A percentile compares a stretch with the other conserved stretches of the same genome.
phyloP scores from a whole-genome alignment of 2,888 invertebrate genomes.

The Chrysolina americana region DNA sequence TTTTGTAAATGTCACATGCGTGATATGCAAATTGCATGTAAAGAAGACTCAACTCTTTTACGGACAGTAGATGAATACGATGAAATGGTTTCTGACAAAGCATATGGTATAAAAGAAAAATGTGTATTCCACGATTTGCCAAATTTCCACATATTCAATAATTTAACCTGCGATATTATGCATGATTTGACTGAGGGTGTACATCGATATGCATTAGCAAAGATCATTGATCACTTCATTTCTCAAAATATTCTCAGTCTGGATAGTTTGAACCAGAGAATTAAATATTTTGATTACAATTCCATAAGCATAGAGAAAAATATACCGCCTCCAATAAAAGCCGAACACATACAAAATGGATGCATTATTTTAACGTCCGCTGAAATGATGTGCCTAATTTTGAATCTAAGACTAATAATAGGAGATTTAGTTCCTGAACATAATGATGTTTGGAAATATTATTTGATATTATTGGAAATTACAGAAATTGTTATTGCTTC shows the following conservation, averaged over 20 bases:
- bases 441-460: slow-evolving; percentile 36
- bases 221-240: slow-evolving; percentile 39
- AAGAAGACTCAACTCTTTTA: slow-evolving; percentile 27
- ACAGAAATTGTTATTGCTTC: slow-evolving; percentile 24
- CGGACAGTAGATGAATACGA: slow-evolving; percentile 26
- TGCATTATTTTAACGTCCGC: slow-evolving; percentile 40
- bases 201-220: slow-evolving; percentile 43
- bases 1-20: slow-evolving; percentile 49
- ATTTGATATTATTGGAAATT: slow-evolving; percentile 32
- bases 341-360: slow-evolving; percentile 38
- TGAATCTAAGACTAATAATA: slow-evolving; percentile 40
- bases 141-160: slow-evolving; percentile 31
- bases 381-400: slow-evolving; percentile 42
- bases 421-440: slow-evolving; percentile 38
- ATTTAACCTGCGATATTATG: slow-evolving; percentile 45
- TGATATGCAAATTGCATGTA: slow-evolving; percentile 20
- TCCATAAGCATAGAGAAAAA: slow-evolving; percentile 36
- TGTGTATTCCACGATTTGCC: slow-evolving; percentile 25
- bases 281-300: slow-evolving; percentile 41
- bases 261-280: slow-evolving; percentile 36
- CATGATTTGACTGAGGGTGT: slow-evolving; percentile 46
- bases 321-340: slow-evolving; percentile 41
- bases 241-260: slow-evolving; percentile 32
- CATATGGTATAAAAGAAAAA: slow-evolving; percentile 25
- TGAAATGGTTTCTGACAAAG: slow-evolving; percentile 16